Evolutionary conservation across 2,888 invertebrate genomes (phyloP), one percentile per base, ranked within the genome.

Genomic region (Cacoxenus indagator): DNA sequence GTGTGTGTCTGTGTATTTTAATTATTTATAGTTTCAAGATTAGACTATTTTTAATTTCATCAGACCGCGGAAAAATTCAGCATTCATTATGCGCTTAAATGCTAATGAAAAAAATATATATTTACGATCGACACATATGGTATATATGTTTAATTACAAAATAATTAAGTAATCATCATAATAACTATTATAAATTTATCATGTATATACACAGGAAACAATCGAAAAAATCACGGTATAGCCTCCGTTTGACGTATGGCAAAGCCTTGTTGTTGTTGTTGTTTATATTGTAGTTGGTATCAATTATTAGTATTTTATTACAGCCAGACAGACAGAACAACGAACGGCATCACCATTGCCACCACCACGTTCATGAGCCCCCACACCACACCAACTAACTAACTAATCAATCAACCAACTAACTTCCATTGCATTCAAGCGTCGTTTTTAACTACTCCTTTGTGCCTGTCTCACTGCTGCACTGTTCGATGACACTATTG

Each of bases 401-500:
- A n/a, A n/a, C n/a, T n/a, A n/a, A n/a, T n/a, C n/a, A n/a, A n/a
- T n/a, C 37, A 37, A 2, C 37, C 37, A 37, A 4, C 37, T n/a
- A n/a, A 37, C 37, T 14, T 11, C 37, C 37, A 37, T 37, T 14
- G 14, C 37, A 5, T 31, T 8, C 31, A 31, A 11, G 14, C 14
- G 37, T 37, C 8, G 14, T 11, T 37, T 8, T 14, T 4, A 37
- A 37, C 37, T 8, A 45, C 61, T 62, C 43, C 45, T 62, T 76
- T 71, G 71, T 76, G 75, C 29, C 29, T 5, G 61, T 31, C n/a
- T 62, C 61, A 54, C 67, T 70, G 73, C 77, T 80, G 73, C 82
- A 82, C 65, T 84, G 84, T 65, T 84, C 84, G 37, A 84, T 84
- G 62, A 85, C 85, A 70, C 85, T 85, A 72, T 84, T 84, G 31